Evolutionary conservation across 2,797 vertebrate genomes (phyloP).

Genomic region (Channallabes apus): DNA sequence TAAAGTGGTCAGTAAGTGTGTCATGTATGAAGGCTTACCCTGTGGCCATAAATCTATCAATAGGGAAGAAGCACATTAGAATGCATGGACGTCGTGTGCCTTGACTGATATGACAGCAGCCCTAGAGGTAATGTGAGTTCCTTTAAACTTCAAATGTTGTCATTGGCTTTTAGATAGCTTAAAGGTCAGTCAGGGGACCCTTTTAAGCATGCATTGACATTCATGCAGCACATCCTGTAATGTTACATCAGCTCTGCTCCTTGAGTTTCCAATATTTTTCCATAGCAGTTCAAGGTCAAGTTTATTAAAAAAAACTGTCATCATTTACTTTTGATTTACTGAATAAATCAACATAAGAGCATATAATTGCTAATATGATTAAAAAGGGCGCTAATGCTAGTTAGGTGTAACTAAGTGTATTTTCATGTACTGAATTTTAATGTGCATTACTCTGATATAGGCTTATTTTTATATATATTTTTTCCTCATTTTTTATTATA

Average conservation of each 20-base stretch:
- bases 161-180: constrained; percentile 38
- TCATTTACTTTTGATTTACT: constrained; percentile 24
- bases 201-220: constrained; percentile 46
- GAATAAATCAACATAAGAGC: constrained; percentile 19
- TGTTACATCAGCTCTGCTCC: constrained; percentile 44
- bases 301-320: constrained; percentile 20
- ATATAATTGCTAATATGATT: constrained; percentile 9
- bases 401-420: constrained; percentile 14
- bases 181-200: constrained; percentile 44
- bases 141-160: constrained; percentile 48
- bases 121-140: constrained; percentile 37
- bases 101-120: constrained; percentile 46
- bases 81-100: constrained; percentile 33
- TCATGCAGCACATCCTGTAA: constrained; percentile 30
- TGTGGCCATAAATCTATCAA: constrained; percentile 4
- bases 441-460: not conserved
- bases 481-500: not conserved
- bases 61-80: constrained; percentile 32
- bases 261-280: constrained; percentile 29
- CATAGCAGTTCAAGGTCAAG: constrained; percentile 31
- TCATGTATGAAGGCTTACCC: constrained; percentile 1
- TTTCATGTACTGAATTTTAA: constrained; percentile 10
- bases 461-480: not conserved
- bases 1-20: not conserved
- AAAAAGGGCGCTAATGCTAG: constrained; percentile 19